These are phyloP conservation scores for Otocyon megalotis DNA, from an alignment of 2,113 vertebrate species.

Conservation along the genomic window DNA sequence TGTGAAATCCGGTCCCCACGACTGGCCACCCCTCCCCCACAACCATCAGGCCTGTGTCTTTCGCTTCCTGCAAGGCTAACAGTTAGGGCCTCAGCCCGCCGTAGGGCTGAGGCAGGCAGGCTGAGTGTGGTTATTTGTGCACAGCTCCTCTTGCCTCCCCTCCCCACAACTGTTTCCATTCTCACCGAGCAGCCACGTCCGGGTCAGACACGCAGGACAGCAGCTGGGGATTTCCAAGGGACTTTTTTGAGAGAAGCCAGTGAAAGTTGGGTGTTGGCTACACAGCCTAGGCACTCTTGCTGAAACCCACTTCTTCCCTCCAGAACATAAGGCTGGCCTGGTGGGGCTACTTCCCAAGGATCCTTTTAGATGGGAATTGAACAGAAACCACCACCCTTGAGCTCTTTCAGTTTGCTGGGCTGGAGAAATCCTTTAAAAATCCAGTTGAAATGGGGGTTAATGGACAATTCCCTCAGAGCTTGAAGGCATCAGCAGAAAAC, in stretches of 20 bases:
- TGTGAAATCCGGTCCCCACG: neutral
- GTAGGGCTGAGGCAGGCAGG: conserved; percentile 47
- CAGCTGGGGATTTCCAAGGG: conserved; percentile 82
- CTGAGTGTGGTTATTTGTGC: conserved; percentile 74
- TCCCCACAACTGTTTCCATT: conserved; percentile 80
- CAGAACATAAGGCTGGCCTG: neutral
- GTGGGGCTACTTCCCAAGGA: neutral
- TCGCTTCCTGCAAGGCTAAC: conserved; percentile 75
- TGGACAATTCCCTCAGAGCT: neutral
- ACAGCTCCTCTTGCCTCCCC: neutral
- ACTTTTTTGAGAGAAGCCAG: conserved; percentile 78
- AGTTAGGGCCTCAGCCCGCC: conserved; percentile 62
- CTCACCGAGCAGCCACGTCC: conserved; percentile 71
- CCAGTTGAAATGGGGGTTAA: neutral
- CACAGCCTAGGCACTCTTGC: neutral
- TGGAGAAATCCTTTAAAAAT: conserved; percentile 3
- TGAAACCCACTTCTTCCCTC: conserved; percentile 14
- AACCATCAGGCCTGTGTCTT: neutral
- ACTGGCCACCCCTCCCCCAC: conserved; percentile 56
- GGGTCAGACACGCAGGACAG: conserved; percentile 65
- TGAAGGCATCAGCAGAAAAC: neutral
- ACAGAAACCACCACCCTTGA: neutral
- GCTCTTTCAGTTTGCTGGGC: neutral
- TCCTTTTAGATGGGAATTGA: neutral
- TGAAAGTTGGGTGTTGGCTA: conserved; percentile 74